Conservation (phyloP, 1,140 invertebrate genomes). For the Heliconius hermathena region DNA sequence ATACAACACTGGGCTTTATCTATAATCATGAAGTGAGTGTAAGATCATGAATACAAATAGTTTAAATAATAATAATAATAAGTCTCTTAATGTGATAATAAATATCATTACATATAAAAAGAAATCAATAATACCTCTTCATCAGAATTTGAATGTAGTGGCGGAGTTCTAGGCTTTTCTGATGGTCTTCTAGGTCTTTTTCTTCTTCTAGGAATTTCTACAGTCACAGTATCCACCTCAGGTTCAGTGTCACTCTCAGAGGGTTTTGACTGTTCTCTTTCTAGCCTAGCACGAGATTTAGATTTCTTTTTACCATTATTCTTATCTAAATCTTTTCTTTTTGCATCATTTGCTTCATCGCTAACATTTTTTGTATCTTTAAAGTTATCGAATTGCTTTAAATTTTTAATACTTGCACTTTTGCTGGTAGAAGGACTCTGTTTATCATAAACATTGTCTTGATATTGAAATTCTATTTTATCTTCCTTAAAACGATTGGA, state of each 20-base stretch:
- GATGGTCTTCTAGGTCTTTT: conserved; percentile 72
- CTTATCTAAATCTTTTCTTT: conserved; percentile 67
- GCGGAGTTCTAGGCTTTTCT: conserved; percentile 72
- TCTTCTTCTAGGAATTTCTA: conserved; percentile 77
- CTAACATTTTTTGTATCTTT: conserved; percentile 50
- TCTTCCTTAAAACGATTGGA: conserved; percentile 58
- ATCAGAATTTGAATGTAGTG: conserved; percentile 72
- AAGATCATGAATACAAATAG: no score
- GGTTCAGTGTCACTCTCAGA: conserved; percentile 78
- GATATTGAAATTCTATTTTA: conserved; percentile 19
- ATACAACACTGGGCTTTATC: no score
- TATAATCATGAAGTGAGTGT: no score
- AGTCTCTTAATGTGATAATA: no score
- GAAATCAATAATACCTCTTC: conserved; percentile 57
- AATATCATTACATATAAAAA: not conserved
- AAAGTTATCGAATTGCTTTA: conserved; percentile 49
- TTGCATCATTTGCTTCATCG: conserved; percentile 68
- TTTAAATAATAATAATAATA: no score
- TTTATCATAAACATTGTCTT: conserved; percentile 34
- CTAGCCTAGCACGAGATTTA: conserved; percentile 76
- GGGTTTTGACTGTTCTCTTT: conserved; percentile 80
- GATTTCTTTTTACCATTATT: conserved; percentile 70
- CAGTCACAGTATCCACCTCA: conserved; percentile 77
- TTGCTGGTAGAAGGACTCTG: conserved; percentile 52
- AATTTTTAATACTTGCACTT: conserved; percentile 46